Conservation (phyloP, 2,888 invertebrate species). For the Papilio protenor region DNA sequence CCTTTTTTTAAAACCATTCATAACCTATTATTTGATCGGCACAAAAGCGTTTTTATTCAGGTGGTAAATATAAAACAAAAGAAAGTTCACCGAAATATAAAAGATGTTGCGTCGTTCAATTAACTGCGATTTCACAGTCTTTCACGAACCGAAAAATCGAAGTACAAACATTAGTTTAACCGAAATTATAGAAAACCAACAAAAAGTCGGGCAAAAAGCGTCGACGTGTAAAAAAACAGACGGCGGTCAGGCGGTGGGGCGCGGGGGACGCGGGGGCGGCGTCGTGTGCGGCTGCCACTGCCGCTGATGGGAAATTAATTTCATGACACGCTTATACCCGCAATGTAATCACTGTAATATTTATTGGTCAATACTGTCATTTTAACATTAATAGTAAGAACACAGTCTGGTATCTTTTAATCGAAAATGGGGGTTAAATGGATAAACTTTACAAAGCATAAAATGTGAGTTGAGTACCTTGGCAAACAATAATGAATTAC, state of each 20-base stretch:
- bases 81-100: constrained; percentile 77
- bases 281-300: constrained; percentile 60
- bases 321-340: constrained; percentile 21
- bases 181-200: constrained; percentile 81
- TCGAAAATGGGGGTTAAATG: neutral
- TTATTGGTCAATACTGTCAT: constrained; percentile 4
- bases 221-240: constrained; percentile 56
- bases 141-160: constrained; percentile 84
- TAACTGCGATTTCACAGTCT: constrained; percentile 83
- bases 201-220: constrained; percentile 75
- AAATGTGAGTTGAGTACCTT: too few relatives aligned
- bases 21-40: constrained; percentile 44
- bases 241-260: constrained; percentile 51
- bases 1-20: constrained; percentile 51
- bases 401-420: neutral
- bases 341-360: constrained; percentile 16
- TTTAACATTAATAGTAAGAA: neutral
- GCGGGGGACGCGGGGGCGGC: constrained; percentile 45
- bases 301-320: constrained; percentile 46
- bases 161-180: constrained; percentile 84
- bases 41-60: constrained; percentile 2
- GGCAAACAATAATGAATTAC: too few relatives aligned
- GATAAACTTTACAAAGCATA: neutral
- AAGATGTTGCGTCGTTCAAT: constrained; percentile 80
- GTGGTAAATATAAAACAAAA: constrained; percentile 49